These are phyloP conservation scores for Trialeurodes vaporariorum DNA, from an alignment of 1,140 invertebrate genomes.

Conservation along the genomic window DNA sequence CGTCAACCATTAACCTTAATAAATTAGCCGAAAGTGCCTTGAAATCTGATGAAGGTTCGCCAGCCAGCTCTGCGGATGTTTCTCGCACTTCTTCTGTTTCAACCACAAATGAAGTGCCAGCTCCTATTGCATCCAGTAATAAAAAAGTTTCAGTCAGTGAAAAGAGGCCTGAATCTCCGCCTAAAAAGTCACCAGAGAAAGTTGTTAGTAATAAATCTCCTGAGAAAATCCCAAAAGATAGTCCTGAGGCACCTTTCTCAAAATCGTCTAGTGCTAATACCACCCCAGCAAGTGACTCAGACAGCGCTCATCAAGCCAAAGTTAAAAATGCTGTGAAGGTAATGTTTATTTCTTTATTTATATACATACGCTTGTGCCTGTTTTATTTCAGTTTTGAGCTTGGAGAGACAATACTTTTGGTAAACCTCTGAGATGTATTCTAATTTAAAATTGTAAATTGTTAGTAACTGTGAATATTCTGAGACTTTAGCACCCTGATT, in stretches of 20 bases:
- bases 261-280: conserved; percentile 30
- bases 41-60: conserved; percentile 2
- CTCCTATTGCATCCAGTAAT: background rate
- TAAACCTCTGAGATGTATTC: too few species aligned
- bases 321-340: conserved; percentile 23
- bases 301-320: conserved; percentile 8
- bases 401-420: too few species aligned
- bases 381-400: too few species aligned
- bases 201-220: conserved; percentile 36
- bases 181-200: conserved; percentile 38
- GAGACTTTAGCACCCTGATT: too few species aligned
- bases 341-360: conserved; percentile 3
- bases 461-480: too few species aligned
- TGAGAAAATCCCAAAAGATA: conserved; percentile 2
- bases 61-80: background rate
- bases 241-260: background rate
- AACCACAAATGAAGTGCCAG: background rate
- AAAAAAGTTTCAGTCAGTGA: background rate
- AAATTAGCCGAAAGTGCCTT: conserved; percentile 25
- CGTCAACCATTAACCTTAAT: conserved; percentile 26
- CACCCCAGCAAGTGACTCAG: conserved; percentile 31
- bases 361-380: too few species aligned
- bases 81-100: background rate
- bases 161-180: conserved; percentile 15
- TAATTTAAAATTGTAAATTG: too few species aligned